These are phyloP conservation scores for Amphimallon solstitiale DNA, from an alignment of 2,888 invertebrate genomes.

Conservation along the genomic window DNA sequence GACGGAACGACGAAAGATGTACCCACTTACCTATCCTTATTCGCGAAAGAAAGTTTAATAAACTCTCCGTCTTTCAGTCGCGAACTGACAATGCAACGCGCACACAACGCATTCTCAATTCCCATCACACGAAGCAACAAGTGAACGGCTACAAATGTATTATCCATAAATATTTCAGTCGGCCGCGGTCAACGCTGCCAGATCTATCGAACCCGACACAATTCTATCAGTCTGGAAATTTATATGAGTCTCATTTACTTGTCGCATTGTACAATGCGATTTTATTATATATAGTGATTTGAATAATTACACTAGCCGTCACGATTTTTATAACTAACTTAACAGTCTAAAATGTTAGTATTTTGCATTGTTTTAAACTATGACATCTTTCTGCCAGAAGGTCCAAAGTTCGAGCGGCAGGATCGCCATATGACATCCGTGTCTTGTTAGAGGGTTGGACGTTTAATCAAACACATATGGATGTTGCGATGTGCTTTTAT, in stretches of 20 bases:
- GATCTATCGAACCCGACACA: conserved; percentile 26
- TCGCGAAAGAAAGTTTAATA: conserved; percentile 19
- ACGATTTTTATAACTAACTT: no score
- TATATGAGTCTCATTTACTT: conserved; percentile 11
- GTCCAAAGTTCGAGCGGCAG: no score
- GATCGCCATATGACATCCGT: no score
- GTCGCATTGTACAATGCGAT: no score
- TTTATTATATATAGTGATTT: no score
- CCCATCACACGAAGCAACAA: conserved; percentile 60
- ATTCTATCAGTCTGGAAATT: conserved; percentile 28
- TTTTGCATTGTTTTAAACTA: no score
- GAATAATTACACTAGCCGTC: no score
- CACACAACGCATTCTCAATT: conserved; percentile 59
- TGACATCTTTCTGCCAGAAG: no score
- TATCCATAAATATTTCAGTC: conserved; percentile 59
- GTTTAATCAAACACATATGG: no score
- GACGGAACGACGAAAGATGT: conserved; percentile 23
- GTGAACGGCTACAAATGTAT: conserved; percentile 61
- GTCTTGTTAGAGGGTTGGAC: no score
- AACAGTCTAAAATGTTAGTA: no score
- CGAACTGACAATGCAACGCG: conserved; percentile 58
- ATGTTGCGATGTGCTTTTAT: no score
- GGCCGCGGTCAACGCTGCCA: conserved; percentile 28
- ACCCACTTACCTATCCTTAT: conserved; percentile 13
- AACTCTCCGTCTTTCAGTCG: conserved; percentile 1